A percentile compares a stretch with the other conserved stretches of the same genome.
phyloP scores from a whole-genome alignment of 2,888 invertebrate genomes.

The Danaus chrysippus region DNA sequence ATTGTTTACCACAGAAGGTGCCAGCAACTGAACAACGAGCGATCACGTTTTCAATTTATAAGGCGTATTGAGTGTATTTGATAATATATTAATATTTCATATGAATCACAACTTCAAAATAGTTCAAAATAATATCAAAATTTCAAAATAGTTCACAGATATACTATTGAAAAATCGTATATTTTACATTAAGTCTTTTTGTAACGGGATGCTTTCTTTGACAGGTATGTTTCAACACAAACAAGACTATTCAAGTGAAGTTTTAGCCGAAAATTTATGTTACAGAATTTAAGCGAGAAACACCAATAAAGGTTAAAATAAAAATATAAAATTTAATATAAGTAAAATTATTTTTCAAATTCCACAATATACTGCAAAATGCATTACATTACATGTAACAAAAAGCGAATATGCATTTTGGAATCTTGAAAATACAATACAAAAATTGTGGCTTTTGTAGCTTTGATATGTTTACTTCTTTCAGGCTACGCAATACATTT shows the following conservation, averaged over 20 bases:
- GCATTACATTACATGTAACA: slow-evolving; percentile 1
- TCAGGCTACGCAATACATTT: neutral
- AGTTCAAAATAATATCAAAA: no score
- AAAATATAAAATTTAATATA: slow-evolving; percentile 3
- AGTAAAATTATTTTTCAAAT: neutral
- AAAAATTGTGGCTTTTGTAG: slow-evolving; percentile 8
- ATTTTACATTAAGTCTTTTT: no score
- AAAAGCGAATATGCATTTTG: slow-evolving; percentile 5
- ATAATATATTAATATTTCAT: slow-evolving; percentile 34
- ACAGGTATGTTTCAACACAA: no score
- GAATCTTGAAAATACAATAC: slow-evolving; percentile 8
- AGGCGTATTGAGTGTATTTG: slow-evolving; percentile 27
- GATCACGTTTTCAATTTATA: slow-evolving; percentile 39
- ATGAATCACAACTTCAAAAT: no score
- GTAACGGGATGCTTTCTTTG: no score
- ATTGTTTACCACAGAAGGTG: slow-evolving; percentile 27
- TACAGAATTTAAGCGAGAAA: no score
- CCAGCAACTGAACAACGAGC: slow-evolving; percentile 15
- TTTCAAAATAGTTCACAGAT: no score
- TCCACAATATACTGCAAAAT: slow-evolving; percentile 6
- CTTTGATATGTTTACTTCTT: neutral
- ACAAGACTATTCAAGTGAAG: no score
- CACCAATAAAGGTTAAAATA: neutral
- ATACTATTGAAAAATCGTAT: no score
- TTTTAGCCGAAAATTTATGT: no score